These are phyloP conservation scores for Mactra quadrangularis DNA, from an alignment of 1,140 invertebrate genomes.

Conservation along the genomic window DNA sequence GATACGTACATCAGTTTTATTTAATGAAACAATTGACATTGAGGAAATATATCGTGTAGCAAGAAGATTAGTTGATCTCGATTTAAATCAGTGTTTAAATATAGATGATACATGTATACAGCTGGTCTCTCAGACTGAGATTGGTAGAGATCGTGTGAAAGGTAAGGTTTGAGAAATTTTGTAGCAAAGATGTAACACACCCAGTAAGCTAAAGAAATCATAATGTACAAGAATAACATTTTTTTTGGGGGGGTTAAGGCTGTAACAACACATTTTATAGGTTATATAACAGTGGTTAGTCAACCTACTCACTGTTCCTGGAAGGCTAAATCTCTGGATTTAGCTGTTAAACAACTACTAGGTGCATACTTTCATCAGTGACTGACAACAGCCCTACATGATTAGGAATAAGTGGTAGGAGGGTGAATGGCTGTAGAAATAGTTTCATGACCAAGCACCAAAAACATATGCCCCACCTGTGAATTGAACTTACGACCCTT, in stretches of 20 bases:
- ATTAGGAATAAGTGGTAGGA: too few species aligned
- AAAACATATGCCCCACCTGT: too few species aligned
- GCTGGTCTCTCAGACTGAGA: neutral
- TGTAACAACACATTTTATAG: neutral
- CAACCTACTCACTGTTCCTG: too few species aligned
- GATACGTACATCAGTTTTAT: slow-evolving; percentile 13
- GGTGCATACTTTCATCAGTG: too few species aligned
- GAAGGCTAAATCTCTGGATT: too few species aligned
- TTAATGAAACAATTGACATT: neutral
- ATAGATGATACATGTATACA: slow-evolving; percentile 1
- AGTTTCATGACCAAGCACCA: too few species aligned
- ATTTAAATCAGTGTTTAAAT: neutral
- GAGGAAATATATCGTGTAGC: neutral
- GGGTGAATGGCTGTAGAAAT: too few species aligned
- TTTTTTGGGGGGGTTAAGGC: neutral
- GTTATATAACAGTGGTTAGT: too few species aligned
- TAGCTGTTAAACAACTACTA: too few species aligned
- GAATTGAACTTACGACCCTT: too few species aligned
- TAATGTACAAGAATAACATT: neutral
- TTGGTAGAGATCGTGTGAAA: neutral
- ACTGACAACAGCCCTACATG: too few species aligned
- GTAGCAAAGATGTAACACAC: neutral
- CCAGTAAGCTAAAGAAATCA: neutral
- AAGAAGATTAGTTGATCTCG: neutral
- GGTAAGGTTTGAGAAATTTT: too few species aligned